Conservation (phyloP, 2,113 vertebrate genomes). For the Formicarius rufipectus region DNA sequence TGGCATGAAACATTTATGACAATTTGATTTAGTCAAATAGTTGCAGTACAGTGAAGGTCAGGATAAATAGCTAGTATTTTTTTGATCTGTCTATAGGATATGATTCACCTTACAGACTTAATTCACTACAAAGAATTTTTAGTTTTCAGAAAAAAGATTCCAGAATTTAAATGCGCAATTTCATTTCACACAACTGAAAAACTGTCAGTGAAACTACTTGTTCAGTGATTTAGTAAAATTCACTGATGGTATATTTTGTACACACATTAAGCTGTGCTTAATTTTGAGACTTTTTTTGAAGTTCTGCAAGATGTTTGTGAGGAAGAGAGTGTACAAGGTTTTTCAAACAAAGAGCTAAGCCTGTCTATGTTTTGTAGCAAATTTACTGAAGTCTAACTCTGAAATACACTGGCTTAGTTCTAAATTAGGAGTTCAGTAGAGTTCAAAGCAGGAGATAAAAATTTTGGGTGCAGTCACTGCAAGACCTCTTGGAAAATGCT, state of each 20-base stretch:
- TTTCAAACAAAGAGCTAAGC: neutral
- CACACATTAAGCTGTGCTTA: constrained; percentile 24
- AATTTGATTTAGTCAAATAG: neutral
- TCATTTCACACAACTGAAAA: constrained; percentile 29
- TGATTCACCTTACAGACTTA: neutral
- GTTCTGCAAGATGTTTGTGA: neutral
- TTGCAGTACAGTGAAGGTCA: neutral
- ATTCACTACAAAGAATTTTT: neutral
- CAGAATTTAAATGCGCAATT: neutral
- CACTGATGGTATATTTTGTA: constrained; percentile 25
- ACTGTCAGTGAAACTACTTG: constrained; percentile 29
- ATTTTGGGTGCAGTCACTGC: neutral
- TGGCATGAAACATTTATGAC: neutral
- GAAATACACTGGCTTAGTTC: neutral
- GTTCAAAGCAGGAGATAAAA: neutral
- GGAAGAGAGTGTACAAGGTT: neutral
- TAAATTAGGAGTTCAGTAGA: neutral
- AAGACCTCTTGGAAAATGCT: neutral
- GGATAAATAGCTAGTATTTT: neutral
- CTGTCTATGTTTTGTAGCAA: neutral
- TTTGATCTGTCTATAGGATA: neutral
- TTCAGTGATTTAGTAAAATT: constrained; percentile 14
- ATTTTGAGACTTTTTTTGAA: constrained; percentile 38
- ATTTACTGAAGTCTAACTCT: neutral
- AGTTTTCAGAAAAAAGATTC: neutral